These are phyloP conservation scores for Brachionus paranguensis DNA, from an alignment of 1,140 invertebrate genomes.

Conservation along the genomic window DNA sequence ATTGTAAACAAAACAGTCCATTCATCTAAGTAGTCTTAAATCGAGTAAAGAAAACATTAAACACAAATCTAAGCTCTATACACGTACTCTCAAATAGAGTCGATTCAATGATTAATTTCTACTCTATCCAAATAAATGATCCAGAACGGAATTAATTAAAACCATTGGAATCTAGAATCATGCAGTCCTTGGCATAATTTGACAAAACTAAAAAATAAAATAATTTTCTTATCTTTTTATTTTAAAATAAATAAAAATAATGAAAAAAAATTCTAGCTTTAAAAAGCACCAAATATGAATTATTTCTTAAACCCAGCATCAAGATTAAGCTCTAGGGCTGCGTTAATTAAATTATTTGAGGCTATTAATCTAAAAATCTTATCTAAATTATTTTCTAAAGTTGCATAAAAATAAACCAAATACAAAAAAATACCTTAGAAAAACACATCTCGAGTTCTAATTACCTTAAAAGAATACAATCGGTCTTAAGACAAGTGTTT, in stretches of 20 bases:
- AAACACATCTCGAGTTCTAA: neutral
- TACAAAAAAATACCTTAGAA: neutral
- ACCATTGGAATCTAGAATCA: neutral
- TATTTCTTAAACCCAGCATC: neutral
- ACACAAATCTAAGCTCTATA: neutral
- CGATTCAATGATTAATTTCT: neutral
- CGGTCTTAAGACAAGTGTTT: neutral
- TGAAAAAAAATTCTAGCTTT: neutral
- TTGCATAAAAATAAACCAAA: neutral
- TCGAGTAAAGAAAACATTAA: constrained; percentile 9
- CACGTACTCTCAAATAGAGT: neutral
- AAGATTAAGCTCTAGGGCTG: neutral
- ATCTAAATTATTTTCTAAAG: neutral
- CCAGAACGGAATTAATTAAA: neutral
- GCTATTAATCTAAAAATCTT: neutral
- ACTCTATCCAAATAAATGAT: neutral
- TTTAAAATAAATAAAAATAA: neutral
- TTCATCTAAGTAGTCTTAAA: neutral
- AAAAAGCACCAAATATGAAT: neutral
- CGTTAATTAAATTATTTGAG: neutral
- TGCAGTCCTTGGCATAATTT: neutral
- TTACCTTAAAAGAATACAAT: neutral
- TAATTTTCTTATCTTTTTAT: neutral
- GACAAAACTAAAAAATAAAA: too few species aligned
- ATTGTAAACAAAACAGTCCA: constrained; percentile 5